phyloP scores from a whole-genome alignment of 2,888 invertebrate species.

The Apamea crenata region DNA sequence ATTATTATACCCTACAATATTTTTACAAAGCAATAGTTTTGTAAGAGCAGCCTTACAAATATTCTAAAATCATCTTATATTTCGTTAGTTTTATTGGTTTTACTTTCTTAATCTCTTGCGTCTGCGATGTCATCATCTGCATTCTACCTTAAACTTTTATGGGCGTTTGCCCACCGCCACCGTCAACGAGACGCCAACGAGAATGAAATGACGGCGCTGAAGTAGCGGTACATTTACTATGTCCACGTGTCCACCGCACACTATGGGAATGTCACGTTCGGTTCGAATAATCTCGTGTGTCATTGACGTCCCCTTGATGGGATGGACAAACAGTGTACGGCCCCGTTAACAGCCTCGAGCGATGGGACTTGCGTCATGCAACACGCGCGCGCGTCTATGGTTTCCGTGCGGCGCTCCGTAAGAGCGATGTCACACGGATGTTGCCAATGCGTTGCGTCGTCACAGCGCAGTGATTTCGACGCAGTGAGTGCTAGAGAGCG shows the following conservation, averaged over 20 bases:
- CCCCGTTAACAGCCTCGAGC: not conserved
- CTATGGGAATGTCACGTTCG: no score
- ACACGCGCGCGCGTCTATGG: not conserved
- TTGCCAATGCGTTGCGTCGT: no score
- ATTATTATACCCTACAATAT: not conserved
- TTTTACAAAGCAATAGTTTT: not conserved
- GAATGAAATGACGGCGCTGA: not conserved
- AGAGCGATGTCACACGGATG: not conserved
- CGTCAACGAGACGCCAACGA: not conserved
- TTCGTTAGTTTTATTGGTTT: not conserved
- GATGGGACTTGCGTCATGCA: not conserved
- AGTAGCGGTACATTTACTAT: no score
- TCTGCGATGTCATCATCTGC: not conserved
- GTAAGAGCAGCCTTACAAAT: not conserved
- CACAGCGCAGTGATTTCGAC: no score
- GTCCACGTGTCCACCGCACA: no score
- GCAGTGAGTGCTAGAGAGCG: no score
- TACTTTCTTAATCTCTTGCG: not conserved
- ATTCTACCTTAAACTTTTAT: not conserved
- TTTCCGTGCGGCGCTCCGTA: not conserved
- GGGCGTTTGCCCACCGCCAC: not conserved
- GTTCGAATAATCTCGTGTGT: not conserved
- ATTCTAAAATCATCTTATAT: not conserved
- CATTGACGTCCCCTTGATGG: not conserved
- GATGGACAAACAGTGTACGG: not conserved